These are phyloP conservation scores for Hermaeophaga mercurialis DNA, from an alignment of 2,888 invertebrate genomes.

Conservation along the genomic window DNA sequence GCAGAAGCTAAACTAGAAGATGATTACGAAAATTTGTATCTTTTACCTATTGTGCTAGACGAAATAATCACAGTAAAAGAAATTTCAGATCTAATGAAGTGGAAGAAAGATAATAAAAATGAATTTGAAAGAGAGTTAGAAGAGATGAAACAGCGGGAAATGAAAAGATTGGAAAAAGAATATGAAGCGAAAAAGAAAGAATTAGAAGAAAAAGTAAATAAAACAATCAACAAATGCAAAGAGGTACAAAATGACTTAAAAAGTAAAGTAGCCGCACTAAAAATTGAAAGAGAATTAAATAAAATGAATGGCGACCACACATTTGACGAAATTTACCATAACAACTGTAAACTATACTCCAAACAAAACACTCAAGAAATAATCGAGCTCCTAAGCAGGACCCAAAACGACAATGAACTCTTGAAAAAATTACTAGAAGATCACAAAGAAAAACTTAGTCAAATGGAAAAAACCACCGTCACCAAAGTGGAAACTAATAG, in stretches of 20 bases:
- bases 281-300: constrained; percentile 39
- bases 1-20: constrained; percentile 30
- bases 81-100: constrained; percentile 71
- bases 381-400: constrained; percentile 49
- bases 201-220: constrained; percentile 63
- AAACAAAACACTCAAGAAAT: constrained; percentile 47
- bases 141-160: constrained; percentile 34
- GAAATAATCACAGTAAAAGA: constrained; percentile 60
- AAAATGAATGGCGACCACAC: constrained; percentile 37
- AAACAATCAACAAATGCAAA: constrained; percentile 65
- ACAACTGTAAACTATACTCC: constrained; percentile 49
- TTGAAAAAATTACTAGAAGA: constrained; percentile 49
- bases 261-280: constrained; percentile 57
- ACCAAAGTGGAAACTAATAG: constrained; percentile 71
- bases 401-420: constrained; percentile 50
- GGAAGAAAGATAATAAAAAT: constrained; percentile 73
- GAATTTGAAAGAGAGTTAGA: constrained; percentile 65
- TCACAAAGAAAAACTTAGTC: constrained; percentile 54
- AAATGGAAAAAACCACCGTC: constrained; percentile 62
- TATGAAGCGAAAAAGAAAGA: constrained; percentile 63
- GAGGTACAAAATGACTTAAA: constrained; percentile 64
- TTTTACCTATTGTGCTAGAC: constrained; percentile 49
- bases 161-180: constrained; percentile 50
- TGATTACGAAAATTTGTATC: constrained; percentile 34
- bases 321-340: constrained; percentile 42